phyloP scores from a whole-genome alignment of 2,113 vertebrate species.

The Petrocephalus zakoni region DNA sequence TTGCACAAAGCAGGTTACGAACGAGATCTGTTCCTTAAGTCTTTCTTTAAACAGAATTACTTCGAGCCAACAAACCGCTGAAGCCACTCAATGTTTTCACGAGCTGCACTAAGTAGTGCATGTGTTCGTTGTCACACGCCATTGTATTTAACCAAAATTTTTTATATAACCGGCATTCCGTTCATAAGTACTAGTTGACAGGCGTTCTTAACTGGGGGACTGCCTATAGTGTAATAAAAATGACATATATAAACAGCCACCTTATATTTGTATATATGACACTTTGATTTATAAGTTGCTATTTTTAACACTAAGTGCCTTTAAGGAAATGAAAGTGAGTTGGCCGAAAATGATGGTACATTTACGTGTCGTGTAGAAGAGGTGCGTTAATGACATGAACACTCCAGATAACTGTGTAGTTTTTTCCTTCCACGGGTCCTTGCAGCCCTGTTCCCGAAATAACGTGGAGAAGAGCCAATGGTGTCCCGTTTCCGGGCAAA shows the following conservation, averaged over 20 bases:
- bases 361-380: background rate
- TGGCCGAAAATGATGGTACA: background rate
- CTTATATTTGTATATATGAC: background rate
- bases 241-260: background rate
- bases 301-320: background rate
- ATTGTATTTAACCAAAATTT: background rate
- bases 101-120: background rate
- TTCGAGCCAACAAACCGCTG: background rate
- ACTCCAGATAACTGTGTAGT: background rate
- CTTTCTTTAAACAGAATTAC: background rate
- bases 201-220: background rate
- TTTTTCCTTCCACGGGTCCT: constrained; percentile 25
- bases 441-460: constrained; percentile 85
- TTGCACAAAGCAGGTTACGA: background rate
- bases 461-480: constrained; percentile 85
- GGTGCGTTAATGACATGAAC: background rate
- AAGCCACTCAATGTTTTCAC: background rate
- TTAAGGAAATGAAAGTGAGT: background rate
- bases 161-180: background rate
- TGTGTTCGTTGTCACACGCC: background rate
- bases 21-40: background rate
- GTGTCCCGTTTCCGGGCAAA: constrained; percentile 80
- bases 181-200: background rate
- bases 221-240: background rate
- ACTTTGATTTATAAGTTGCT: background rate